Evolutionary conservation across 2,888 invertebrate species (phyloP).

Genomic region (Standfussiana lucernea): DNA sequence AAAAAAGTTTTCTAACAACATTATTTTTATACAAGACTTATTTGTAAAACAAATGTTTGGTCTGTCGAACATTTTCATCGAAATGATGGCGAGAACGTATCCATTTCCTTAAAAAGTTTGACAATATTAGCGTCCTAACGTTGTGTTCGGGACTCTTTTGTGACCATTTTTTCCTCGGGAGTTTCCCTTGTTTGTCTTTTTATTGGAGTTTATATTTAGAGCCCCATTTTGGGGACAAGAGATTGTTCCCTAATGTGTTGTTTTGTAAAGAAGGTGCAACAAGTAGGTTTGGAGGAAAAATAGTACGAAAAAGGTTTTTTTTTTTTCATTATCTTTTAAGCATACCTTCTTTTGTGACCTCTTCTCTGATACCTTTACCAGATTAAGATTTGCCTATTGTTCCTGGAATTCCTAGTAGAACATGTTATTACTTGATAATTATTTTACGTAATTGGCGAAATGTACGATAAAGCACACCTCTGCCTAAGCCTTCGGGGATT

Average conservation of each 20-base stretch:
- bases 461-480: neutral
- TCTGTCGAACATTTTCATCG: constrained; percentile 15
- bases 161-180: constrained; percentile 9
- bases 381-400: neutral
- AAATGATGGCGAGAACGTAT: constrained; percentile 22
- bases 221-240: neutral
- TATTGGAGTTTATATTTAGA: constrained; percentile 38
- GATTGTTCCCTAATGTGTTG: constrained; percentile 9
- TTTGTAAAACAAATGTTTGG: neutral
- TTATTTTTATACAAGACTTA: too few species aligned
- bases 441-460: neutral
- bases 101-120: constrained; percentile 49
- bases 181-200: constrained; percentile 35
- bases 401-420: neutral
- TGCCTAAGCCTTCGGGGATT: too few species aligned
- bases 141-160: constrained; percentile 8
- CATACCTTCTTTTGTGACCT: neutral
- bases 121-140: constrained; percentile 35
- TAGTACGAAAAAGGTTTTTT: neutral
- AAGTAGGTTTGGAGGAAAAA: neutral
- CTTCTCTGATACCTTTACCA: neutral
- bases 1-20: too few species aligned
- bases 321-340: neutral
- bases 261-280: neutral
- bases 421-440: neutral